These are phyloP conservation scores for Calliphora vicina DNA, from an alignment of 1,140 invertebrate species.

Conservation along the genomic window DNA sequence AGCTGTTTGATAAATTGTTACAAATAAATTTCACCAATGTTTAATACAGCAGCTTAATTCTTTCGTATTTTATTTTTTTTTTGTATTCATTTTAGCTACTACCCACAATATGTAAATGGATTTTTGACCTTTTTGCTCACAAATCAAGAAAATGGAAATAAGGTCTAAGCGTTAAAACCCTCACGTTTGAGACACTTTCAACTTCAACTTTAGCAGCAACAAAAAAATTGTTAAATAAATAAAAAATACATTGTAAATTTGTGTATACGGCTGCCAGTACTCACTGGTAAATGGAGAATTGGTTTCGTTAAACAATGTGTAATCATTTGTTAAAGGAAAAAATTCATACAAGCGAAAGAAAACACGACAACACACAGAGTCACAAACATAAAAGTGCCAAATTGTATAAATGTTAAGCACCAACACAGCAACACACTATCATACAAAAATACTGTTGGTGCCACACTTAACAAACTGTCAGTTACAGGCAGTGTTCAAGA, in stretches of 20 bases:
- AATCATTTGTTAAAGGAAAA: conserved; percentile 25
- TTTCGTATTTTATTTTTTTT: neutral
- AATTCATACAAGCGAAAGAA: conserved; percentile 8
- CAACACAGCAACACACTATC: too few relatives aligned
- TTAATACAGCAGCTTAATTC: neutral
- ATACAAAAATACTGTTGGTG: too few relatives aligned
- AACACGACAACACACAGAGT: too few relatives aligned
- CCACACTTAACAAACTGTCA: conserved; percentile 11
- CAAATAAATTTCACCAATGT: conserved; percentile 27
- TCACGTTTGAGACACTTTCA: conserved; percentile 24
- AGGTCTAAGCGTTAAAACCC: conserved; percentile 18
- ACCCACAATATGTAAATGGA: conserved; percentile 19
- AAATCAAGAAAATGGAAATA: neutral
- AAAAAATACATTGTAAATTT: neutral
- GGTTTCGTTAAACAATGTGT: conserved; percentile 26
- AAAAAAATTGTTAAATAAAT: neutral
- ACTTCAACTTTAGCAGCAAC: neutral
- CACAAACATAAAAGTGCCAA: too few relatives aligned
- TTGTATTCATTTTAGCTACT: neutral
- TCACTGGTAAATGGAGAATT: neutral
- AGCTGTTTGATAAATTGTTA: conserved; percentile 20
- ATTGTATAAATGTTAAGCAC: too few relatives aligned
- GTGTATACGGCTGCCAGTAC: neutral
- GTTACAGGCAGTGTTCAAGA: conserved; percentile 28
- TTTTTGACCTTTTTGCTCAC: neutral